These are phyloP conservation scores for Zootoca vivipara DNA, from an alignment of 2,113 vertebrate species.

Conservation along the genomic window DNA sequence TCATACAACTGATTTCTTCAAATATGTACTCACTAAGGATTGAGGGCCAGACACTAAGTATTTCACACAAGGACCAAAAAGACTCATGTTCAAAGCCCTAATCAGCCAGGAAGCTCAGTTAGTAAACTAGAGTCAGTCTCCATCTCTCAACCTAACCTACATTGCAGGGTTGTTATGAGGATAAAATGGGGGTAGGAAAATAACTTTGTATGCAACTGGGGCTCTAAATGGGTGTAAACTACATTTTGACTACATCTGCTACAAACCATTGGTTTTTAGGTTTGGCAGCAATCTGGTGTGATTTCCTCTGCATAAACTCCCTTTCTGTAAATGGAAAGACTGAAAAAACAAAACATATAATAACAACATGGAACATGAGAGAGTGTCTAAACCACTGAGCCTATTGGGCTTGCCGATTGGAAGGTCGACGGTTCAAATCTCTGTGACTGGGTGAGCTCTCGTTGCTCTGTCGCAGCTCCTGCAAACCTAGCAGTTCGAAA, in stretches of 20 bases:
- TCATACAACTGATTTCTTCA: too few relatives aligned
- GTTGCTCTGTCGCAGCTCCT: too few relatives aligned
- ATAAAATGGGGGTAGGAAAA: not conserved
- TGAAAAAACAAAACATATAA: not conserved
- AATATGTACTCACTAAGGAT: not conserved
- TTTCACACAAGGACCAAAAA: not conserved
- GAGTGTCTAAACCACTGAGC: not conserved
- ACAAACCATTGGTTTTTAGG: not conserved
- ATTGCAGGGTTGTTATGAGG: not conserved
- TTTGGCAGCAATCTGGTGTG: not conserved
- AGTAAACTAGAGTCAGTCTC: not conserved
- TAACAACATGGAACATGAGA: not conserved
- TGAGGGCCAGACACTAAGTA: too few relatives aligned
- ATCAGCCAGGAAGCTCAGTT: not conserved
- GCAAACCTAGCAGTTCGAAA: too few relatives aligned
- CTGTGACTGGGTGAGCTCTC: too few relatives aligned
- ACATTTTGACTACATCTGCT: not conserved
- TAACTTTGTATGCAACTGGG: not conserved
- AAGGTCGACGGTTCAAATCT: too few relatives aligned
- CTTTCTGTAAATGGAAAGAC: not conserved
- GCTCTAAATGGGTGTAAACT: not conserved
- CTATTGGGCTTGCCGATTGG: too few relatives aligned
- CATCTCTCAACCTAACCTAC: not conserved
- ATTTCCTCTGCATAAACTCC: not conserved
- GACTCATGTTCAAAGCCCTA: not conserved